A percentile compares a stretch with the other conserved stretches of the same genome.
phyloP scores from a whole-genome alignment of 2,888 invertebrate genomes.

The Agrochola lota region DNA sequence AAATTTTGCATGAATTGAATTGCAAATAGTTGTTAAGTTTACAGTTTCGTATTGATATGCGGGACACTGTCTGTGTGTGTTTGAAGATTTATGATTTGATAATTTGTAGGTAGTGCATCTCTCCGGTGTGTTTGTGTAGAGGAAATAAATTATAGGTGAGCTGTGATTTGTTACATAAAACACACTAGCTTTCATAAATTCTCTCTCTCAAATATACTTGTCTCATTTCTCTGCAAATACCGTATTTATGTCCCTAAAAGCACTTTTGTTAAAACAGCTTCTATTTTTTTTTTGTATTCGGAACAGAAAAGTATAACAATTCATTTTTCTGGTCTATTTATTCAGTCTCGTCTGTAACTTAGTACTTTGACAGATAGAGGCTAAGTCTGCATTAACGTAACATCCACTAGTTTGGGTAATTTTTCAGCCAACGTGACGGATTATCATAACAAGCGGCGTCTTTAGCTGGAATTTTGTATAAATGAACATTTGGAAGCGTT shows the following conservation, averaged over 20 bases:
- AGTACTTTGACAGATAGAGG: constrained; percentile 15
- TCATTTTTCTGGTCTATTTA: constrained; percentile 17
- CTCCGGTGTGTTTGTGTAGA: constrained; percentile 26
- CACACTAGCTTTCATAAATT: constrained; percentile 2
- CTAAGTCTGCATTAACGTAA: constrained; percentile 38
- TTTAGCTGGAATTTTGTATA: constrained; percentile 55
- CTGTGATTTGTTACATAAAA: constrained; percentile 27
- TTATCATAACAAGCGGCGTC: constrained; percentile 57
- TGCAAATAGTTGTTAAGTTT: constrained; percentile 79
- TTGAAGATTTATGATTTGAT: constrained; percentile 67
- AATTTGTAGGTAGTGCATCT: constrained; percentile 63
- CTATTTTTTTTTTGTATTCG: neutral
- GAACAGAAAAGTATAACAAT: neutral
- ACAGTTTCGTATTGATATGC: constrained; percentile 74
- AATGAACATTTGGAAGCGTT: constrained; percentile 57
- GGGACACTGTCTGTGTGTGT: constrained; percentile 65
- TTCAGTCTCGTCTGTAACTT: constrained; percentile 13
- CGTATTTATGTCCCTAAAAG: neutral
- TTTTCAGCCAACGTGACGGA: constrained; percentile 54
- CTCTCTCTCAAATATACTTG: neutral
- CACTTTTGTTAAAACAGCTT: constrained; percentile 1
- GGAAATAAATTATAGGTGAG: constrained; percentile 24
- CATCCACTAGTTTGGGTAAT: constrained; percentile 42
- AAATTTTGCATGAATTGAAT: constrained; percentile 81
- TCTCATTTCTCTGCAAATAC: neutral